A percentile compares a stretch with the other conserved stretches of the same genome.
Evolutionary conservation across 2,113 vertebrate genomes (phyloP).

Genomic region (Engraulis encrasicolus): DNA sequence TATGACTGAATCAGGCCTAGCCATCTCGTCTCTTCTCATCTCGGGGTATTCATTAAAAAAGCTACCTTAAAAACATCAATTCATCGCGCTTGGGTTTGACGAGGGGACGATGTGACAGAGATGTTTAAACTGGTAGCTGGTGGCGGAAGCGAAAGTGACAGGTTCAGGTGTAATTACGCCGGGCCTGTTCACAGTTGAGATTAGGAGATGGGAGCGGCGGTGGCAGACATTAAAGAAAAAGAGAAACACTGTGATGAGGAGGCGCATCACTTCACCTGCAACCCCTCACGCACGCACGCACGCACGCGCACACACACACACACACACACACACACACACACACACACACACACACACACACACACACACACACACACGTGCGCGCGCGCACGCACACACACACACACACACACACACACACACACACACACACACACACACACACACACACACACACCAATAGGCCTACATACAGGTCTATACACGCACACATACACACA

Average conservation of each 20-base stretch:
- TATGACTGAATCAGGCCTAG: conserved; percentile 84
- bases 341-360: not conserved
- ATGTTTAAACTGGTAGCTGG: conserved; percentile 73
- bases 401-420: not conserved
- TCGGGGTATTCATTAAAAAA: conserved; percentile 88
- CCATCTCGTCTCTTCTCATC: too few relatives aligned
- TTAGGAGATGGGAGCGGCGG: conserved; percentile 49
- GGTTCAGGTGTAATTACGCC: conserved; percentile 68
- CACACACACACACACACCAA: not conserved
- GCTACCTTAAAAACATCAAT: conserved; percentile 86
- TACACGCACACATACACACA: not conserved
- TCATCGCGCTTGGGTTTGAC: conserved; percentile 82
- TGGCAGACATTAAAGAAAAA: conserved; percentile 53
- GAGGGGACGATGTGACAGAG: conserved; percentile 82
- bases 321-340: not conserved
- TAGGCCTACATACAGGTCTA: not conserved
- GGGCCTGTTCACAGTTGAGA: conserved; percentile 68
- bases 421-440: not conserved
- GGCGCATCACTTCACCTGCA: conserved; percentile 27
- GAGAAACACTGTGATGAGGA: conserved; percentile 55
- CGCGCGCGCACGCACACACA: not conserved
- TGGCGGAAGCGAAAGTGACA: conserved; percentile 64
- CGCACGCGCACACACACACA: not conserved
- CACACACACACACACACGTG: too few relatives aligned
- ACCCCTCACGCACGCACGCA: not conserved